Evolutionary conservation across 2,797 vertebrate genomes (phyloP).

Genomic region (Margarornis squamiger): DNA sequence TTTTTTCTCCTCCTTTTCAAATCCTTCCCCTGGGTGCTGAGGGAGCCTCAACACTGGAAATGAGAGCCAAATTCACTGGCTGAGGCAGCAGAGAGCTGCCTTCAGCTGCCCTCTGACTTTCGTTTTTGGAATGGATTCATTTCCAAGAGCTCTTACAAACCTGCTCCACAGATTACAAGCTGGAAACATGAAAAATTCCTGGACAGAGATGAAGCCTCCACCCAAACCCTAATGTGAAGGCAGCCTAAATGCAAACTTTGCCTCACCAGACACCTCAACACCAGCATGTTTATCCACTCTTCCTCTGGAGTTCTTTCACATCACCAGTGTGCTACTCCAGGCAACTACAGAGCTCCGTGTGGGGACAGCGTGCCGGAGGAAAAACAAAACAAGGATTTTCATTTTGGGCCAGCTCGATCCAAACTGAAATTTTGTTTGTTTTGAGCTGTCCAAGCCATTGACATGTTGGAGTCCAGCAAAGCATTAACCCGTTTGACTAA

Average conservation of each 20-base stretch:
- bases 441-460: not conserved
- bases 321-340: not conserved
- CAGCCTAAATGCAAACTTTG: not conserved
- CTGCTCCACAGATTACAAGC: not conserved
- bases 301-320: not conserved
- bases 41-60: not conserved
- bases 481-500: conserved; percentile 8
- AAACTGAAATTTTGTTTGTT: conserved; percentile 38
- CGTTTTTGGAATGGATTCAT: not conserved
- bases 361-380: not conserved
- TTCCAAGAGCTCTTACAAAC: not conserved
- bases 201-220: not conserved
- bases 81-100: not conserved
- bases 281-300: not conserved
- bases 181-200: not conserved
- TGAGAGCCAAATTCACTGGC: not conserved
- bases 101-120: not conserved
- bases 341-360: not conserved
- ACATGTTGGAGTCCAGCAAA: not conserved
- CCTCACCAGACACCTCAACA: not conserved
- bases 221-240: not conserved
- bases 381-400: not conserved
- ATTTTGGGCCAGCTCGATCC: not conserved
- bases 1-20: not conserved
- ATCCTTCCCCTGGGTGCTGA: not conserved